A percentile compares a stretch with the other conserved stretches of the same genome.
phyloP scores from a whole-genome alignment of 1,140 invertebrate species.

The Hyles euphorbiae region DNA sequence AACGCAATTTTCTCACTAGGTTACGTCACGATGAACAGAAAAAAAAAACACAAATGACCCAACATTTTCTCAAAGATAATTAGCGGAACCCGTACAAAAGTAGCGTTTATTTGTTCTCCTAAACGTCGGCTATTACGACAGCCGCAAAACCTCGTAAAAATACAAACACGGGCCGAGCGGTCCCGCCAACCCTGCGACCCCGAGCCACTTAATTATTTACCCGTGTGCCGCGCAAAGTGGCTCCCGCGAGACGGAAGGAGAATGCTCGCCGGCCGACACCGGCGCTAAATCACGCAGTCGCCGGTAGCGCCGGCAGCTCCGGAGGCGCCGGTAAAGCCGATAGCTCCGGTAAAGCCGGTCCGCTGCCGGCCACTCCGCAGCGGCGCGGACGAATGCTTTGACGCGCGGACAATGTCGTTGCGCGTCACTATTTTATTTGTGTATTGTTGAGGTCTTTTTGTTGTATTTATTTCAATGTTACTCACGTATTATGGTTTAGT shows the following conservation, averaged over 20 bases:
- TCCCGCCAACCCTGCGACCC: neutral
- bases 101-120: no score
- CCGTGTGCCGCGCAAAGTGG: conserved; percentile 17
- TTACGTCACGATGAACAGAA: no score
- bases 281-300: conserved; percentile 32
- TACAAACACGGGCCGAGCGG: no score
- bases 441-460: no score
- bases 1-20: no score
- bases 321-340: neutral
- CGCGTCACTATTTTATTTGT: no score
- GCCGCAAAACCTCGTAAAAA: no score
- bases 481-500: no score
- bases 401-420: conserved; percentile 22
- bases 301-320: neutral
- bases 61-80: no score
- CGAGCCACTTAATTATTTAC: conserved; percentile 25
- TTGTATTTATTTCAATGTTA: conserved; percentile 3
- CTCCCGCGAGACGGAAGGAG: conserved; percentile 31
- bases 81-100: no score
- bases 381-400: conserved; percentile 19
- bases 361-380: neutral
- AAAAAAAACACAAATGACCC: no score
- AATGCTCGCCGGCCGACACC: conserved; percentile 31
- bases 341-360: neutral
- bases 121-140: no score